Conservation (phyloP, 2,888 invertebrate species). For the Cephus sareptanus region DNA sequence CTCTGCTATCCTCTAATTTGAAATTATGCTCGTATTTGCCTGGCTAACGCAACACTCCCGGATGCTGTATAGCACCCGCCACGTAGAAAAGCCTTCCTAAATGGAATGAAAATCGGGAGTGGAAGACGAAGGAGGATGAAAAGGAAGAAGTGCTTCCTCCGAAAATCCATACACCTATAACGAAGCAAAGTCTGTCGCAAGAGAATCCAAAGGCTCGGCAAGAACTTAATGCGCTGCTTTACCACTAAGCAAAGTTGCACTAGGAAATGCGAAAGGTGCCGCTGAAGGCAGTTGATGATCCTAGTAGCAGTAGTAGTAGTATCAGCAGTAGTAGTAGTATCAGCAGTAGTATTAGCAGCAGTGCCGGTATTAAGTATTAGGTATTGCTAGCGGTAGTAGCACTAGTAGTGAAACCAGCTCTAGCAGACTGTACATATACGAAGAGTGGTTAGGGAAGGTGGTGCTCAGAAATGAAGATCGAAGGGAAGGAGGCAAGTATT, state of each 20-base stretch:
- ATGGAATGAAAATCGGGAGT: background rate
- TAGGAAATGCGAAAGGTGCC: conserved; percentile 18
- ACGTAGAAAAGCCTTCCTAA: background rate
- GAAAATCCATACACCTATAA: background rate
- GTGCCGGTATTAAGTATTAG: background rate
- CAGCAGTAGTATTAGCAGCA: background rate
- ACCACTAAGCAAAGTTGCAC: conserved; percentile 26
- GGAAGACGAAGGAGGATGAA: background rate
- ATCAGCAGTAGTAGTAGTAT: background rate
- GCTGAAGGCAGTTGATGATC: background rate
- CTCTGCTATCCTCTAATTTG: background rate
- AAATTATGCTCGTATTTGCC: background rate
- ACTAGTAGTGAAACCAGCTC: background rate
- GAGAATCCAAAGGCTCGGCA: conserved; percentile 19
- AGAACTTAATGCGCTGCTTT: conserved; percentile 42
- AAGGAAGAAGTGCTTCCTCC: background rate
- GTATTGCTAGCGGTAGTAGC: background rate
- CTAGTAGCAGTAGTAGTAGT: background rate
- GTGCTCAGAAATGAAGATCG: background rate
- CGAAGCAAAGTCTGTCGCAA: background rate
- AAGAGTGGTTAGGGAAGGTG: background rate
- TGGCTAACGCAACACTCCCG: background rate
- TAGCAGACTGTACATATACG: background rate
- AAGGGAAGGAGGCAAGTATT: conserved; percentile 33
- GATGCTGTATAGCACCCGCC: background rate